A percentile compares a stretch with the other conserved stretches of the same genome.
Conservation (phyloP, 2,797 vertebrate genomes). For the Tangara arthus region DNA sequence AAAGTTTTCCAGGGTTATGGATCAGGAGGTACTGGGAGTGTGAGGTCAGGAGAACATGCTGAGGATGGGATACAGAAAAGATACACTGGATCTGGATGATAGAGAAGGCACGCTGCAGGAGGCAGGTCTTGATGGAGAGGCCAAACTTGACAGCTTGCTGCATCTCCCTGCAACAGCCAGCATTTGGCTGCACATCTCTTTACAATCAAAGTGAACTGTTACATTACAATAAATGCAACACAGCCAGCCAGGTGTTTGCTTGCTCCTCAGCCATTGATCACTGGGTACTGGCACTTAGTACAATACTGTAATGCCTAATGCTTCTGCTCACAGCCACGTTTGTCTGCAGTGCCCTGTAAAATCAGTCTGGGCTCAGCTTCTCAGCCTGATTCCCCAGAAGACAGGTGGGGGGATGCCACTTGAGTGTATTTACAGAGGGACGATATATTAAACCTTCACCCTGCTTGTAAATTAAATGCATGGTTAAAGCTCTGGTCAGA, state of each 20-base stretch:
- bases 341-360: background rate
- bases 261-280: background rate
- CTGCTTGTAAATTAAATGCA: slow-evolving; percentile 32
- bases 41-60: background rate
- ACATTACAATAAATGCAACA: background rate
- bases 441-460: background rate
- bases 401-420: background rate
- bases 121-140: background rate
- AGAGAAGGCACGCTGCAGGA: background rate
- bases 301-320: accelerated
- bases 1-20: background rate
- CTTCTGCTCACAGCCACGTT: background rate
- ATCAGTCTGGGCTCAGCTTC: background rate
- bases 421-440: background rate
- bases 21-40: background rate
- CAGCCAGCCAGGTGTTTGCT: background rate
- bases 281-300: background rate
- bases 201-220: background rate
- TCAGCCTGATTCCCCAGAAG: background rate
- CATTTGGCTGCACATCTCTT: background rate
- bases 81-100: background rate
- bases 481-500: background rate
- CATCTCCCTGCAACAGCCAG: background rate
- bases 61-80: background rate
- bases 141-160: background rate